These are phyloP conservation scores for Seriola dumerili DNA, from an alignment of 2,113 vertebrate species.

Conservation along the genomic window DNA sequence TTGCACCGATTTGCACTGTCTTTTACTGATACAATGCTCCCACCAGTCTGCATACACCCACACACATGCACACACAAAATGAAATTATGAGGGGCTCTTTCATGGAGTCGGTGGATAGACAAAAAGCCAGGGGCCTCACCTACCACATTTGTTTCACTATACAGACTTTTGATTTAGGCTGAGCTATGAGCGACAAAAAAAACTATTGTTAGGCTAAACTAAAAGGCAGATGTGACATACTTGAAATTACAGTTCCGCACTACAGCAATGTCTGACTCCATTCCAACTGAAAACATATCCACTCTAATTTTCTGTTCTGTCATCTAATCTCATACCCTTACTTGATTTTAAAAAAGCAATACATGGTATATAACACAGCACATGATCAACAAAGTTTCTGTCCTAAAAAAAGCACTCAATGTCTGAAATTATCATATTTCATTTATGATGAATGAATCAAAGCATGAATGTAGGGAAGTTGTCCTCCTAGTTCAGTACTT, in stretches of 20 bases:
- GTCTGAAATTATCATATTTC: not conserved
- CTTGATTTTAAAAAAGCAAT: not conserved
- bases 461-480: not conserved
- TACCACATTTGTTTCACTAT: slow-evolving; percentile 44
- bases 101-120: slow-evolving; percentile 24
- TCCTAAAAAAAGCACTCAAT: not conserved
- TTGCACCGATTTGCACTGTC: slow-evolving; percentile 25
- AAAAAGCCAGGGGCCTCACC: slow-evolving; percentile 25
- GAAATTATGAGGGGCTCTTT: slow-evolving; percentile 55
- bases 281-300: slow-evolving; percentile 7
- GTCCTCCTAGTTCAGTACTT: not conserved
- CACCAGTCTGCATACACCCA: slow-evolving; percentile 50
- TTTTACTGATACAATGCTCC: slow-evolving; percentile 30
- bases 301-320: not conserved
- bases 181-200: slow-evolving; percentile 49
- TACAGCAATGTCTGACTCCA: not conserved
- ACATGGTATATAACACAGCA: not conserved
- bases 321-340: not conserved
- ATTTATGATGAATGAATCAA: not conserved
- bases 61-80: slow-evolving; percentile 42
- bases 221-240: slow-evolving; percentile 51
- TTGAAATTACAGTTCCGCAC: slow-evolving; percentile 21
- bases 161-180: slow-evolving; percentile 54
- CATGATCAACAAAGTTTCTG: not conserved
- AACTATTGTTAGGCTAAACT: slow-evolving; percentile 46